Evolutionary conservation across 2,888 invertebrate species (phyloP), one percentile per base, ranked within the genome.

Genomic region (Amphipyra berbera): DNA sequence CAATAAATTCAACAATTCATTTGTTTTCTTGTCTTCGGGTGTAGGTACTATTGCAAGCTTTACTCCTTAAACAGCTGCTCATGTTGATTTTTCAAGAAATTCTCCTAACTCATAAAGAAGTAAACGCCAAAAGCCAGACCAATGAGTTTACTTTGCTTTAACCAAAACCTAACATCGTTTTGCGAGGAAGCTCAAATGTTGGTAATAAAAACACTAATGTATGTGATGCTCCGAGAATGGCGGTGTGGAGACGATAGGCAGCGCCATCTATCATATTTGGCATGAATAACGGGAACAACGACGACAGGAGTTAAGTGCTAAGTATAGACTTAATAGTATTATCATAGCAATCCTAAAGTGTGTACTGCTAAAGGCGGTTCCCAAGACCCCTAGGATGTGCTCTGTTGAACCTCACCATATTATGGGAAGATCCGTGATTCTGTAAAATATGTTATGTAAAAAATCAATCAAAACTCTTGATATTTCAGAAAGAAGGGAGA

Each of bases 181-280:
- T 46, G 30, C 33, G 27, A 68, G 45, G 46, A 44, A 33, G 35
- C 52, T 53, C 46, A 54, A 73, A 55, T 59, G 46, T 57, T 47
- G 37, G 48, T 59, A 72, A 54, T 60, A 74, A 74, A 69, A 53
- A 47, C 67, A 30, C 46, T 66, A 69, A 69, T 73, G 59, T 69
- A 73, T 55, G 59, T 40, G 68, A 55, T 47, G 60, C 14, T 50
- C 40, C 8, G 35, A 35, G 41, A 66, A 48, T 55, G 50, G 46
- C 37, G 30, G 37, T 37, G 52, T 7, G 46, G 15, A 42, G 54
- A 55, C 47, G 67, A 55, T 73, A 69, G 52, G 40, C 13, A 44
- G 38, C 45, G 35, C 68, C 55, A 69, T 69, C 68, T 69, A 60
- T 73, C 52, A 73, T 37, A 52, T 73, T 49, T 72, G 53, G 15